Percentiles rank a stretch among this genome's conserved stretches.
phyloP scores from a whole-genome alignment of 2,888 invertebrate species.

The Pristionchus japonicus region DNA sequence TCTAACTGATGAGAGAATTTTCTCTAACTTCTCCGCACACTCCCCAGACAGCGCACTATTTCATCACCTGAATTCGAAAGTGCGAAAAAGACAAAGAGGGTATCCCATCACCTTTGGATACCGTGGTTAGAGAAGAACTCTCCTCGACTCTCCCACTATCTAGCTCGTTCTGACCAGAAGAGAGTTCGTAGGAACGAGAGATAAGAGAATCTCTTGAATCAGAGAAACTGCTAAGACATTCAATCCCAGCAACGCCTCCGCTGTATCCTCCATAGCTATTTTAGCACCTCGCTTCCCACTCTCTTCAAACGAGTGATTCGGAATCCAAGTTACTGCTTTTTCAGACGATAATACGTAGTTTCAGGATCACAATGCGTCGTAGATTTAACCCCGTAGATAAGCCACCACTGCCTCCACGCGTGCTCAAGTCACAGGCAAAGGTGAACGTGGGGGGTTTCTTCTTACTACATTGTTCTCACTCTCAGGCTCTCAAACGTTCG shows the following conservation, averaged over 20 bases:
- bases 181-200: background rate
- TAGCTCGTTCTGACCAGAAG: too few species aligned
- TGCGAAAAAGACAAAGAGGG: background rate
- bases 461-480: background rate
- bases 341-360: too few species aligned
- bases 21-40: background rate
- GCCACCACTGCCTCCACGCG: background rate
- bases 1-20: too few species aligned
- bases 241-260: background rate
- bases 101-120: background rate
- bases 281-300: background rate
- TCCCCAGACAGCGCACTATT: background rate
- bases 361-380: too few species aligned
- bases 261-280: background rate
- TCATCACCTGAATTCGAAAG: background rate
- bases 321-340: too few species aligned
- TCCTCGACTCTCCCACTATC: background rate
- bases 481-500: background rate
- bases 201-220: background rate
- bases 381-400: background rate
- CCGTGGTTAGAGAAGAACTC: background rate
- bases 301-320: background rate
- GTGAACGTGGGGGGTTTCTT: background rate
- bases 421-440: background rate
- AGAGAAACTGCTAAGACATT: background rate